Conservation (phyloP, 2,113 vertebrate species). For the Trochalopteron elliotii region DNA sequence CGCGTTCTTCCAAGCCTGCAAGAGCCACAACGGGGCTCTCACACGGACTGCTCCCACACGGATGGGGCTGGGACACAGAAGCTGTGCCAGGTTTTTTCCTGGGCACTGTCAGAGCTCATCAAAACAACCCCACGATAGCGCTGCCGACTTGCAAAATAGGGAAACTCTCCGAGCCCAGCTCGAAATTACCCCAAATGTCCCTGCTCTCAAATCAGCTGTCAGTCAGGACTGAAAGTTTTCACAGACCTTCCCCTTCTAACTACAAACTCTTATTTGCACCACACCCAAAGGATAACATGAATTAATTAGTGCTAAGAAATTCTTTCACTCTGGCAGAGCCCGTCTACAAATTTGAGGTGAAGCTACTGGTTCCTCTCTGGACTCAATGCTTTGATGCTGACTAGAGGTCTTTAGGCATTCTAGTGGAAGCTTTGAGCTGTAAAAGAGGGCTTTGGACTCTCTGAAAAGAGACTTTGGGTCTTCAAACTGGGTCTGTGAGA, state of each 20-base stretch:
- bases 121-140: neutral
- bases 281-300: neutral
- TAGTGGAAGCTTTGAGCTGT: neutral
- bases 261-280: neutral
- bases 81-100: neutral
- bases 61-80: neutral
- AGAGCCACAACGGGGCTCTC: neutral
- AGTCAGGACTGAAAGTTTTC: neutral
- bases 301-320: neutral
- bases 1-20: no score
- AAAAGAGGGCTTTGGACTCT: neutral
- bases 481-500: neutral
- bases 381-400: neutral
- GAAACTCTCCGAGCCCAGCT: neutral
- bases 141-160: neutral
- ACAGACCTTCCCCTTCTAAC: neutral
- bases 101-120: neutral
- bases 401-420: neutral
- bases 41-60: neutral
- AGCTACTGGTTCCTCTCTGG: neutral
- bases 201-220: neutral
- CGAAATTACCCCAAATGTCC: rapidly evolving
- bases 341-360: neutral
- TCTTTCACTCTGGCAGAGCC: rapidly evolving
- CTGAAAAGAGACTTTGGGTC: neutral